Conservation (phyloP, 2,888 invertebrate species). For the Stenurella melanura region DNA sequence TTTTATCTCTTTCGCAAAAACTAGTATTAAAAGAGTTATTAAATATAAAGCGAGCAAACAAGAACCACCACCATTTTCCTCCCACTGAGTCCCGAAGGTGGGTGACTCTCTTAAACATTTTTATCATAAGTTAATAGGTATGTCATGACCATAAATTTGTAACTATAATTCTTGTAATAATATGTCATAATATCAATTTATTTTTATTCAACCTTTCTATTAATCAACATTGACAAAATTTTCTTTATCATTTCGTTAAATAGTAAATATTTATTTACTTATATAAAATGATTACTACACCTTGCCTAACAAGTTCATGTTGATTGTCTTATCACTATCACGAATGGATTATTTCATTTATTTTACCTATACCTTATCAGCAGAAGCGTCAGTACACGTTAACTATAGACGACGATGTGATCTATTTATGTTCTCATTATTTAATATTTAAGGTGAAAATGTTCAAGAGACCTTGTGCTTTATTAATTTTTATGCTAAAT, state of each 20-base stretch:
- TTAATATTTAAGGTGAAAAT: conserved; percentile 25
- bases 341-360: conserved; percentile 25
- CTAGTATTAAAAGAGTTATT: no score
- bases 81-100: no score
- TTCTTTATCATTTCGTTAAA: background rate
- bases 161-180: no score
- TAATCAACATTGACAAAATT: background rate
- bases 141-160: no score
- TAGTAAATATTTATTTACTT: background rate
- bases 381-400: conserved; percentile 18
- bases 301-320: background rate
- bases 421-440: conserved; percentile 10
- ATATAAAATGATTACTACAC: conserved; percentile 1
- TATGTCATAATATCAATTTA: no score
- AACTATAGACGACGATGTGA: conserved; percentile 36
- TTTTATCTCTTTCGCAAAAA: no score
- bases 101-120: no score
- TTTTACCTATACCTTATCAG: conserved; percentile 33
- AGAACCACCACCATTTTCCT: no score
- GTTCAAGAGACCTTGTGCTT: background rate
- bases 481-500: background rate
- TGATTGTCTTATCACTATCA: conserved; percentile 36
- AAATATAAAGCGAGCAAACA: no score
- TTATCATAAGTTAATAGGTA: no score
- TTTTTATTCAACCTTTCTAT: no score